phyloP scores from a whole-genome alignment of 2,888 invertebrate genomes.

The Tuberolachnus salignus region DNA sequence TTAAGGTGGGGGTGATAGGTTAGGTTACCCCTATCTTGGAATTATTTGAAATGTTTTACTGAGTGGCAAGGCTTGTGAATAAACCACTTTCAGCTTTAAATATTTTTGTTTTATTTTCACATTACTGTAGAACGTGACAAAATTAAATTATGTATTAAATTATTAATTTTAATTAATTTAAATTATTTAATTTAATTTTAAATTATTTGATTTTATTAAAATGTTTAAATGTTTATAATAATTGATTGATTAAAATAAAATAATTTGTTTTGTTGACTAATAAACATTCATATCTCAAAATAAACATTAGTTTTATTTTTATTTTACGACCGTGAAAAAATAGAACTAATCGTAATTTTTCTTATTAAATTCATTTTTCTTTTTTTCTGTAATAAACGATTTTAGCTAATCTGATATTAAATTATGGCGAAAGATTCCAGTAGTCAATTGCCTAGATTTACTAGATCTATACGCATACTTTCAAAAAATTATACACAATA shows the following conservation, averaged over 20 bases:
- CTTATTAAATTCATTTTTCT: too few relatives aligned
- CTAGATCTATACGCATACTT: slow-evolving; percentile 24
- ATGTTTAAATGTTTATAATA: not conserved
- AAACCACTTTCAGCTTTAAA: too few relatives aligned
- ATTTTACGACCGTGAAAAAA: not conserved
- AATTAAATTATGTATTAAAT: too few relatives aligned
- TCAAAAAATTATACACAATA: slow-evolving; percentile 8
- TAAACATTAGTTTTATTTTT: not conserved
- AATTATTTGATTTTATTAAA: not conserved
- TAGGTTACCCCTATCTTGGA: not conserved
- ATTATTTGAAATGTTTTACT: slow-evolving; percentile 5
- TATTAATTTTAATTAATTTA: not conserved
- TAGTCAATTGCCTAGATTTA: slow-evolving; percentile 42
- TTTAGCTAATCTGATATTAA: not conserved
- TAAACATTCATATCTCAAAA: not conserved
- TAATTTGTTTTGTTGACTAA: not conserved
- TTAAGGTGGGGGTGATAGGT: too few relatives aligned
- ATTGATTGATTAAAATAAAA: not conserved
- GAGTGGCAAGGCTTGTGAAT: not conserved
- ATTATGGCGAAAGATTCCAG: slow-evolving; percentile 24
- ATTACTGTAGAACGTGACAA: not conserved
- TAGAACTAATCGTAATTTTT: not conserved
- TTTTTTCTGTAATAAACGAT: not conserved
- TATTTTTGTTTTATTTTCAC: not conserved
- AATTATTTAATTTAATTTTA: not conserved